Evolutionary conservation across 2,113 vertebrate genomes (phyloP).

Genomic region (Heteronetta atricapilla): DNA sequence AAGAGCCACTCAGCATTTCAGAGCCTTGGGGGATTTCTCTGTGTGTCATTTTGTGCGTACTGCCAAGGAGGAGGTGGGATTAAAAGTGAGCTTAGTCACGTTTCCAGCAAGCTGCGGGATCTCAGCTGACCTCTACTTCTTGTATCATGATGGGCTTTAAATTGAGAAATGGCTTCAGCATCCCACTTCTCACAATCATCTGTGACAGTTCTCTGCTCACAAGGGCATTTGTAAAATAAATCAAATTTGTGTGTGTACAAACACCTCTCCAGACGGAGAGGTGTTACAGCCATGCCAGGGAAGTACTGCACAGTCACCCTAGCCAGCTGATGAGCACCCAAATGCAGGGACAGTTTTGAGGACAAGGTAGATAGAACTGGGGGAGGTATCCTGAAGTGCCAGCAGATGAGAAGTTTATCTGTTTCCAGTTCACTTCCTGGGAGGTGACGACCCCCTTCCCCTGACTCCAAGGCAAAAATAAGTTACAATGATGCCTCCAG

Average conservation of each 20-base stretch:
- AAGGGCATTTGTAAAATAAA: neutral
- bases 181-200: neutral
- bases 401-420: neutral
- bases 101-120: neutral
- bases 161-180: neutral
- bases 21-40: neutral
- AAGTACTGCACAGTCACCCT: neutral
- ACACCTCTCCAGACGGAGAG: too few species aligned
- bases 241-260: neutral
- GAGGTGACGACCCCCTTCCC: neutral
- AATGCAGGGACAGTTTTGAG: rapidly evolving
- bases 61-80: neutral
- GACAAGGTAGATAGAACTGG: neutral
- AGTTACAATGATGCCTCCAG: neutral
- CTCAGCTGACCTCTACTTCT: neutral
- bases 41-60: neutral
- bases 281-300: neutral
- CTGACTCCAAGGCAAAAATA: neutral
- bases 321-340: neutral
- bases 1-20: neutral
- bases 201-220: neutral
- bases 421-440: neutral
- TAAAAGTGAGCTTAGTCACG: neutral
- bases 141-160: neutral
- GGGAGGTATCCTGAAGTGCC: neutral